A percentile compares a stretch with the other conserved stretches of the same genome.
These are phyloP conservation scores for Plemyria rubiginata DNA, from an alignment of 2,888 invertebrate genomes.

Conservation along the genomic window DNA sequence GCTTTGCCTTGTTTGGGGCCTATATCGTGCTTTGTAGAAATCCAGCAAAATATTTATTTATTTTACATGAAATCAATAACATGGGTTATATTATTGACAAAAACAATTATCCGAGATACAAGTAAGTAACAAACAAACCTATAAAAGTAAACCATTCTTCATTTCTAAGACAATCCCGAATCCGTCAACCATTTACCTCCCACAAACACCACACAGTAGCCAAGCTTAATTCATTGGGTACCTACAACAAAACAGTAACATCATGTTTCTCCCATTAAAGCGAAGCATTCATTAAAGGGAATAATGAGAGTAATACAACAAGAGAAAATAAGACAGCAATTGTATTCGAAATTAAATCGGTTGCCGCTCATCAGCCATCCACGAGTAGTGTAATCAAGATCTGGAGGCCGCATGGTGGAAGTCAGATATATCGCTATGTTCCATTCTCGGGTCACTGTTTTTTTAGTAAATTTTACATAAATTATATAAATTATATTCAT, in stretches of 20 bases:
- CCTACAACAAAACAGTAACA: conserved; percentile 43
- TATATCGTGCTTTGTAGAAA: no score
- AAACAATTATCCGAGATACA: no score
- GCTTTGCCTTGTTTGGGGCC: no score
- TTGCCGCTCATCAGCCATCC: conserved; percentile 64
- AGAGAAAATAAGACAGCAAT: conserved; percentile 58
- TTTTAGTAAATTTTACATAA: background rate
- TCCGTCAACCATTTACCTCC: conserved; percentile 2
- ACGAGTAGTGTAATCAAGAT: conserved; percentile 71
- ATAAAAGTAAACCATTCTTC: no score
- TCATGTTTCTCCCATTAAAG: conserved; percentile 57
- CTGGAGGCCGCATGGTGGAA: conserved; percentile 46
- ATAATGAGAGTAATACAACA: conserved; percentile 60
- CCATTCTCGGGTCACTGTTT: background rate
- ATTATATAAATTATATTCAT: background rate
- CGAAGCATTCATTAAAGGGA: conserved; percentile 63
- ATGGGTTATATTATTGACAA: no score
- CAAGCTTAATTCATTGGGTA: conserved; percentile 3
- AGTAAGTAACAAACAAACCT: no score
- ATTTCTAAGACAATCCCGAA: background rate
- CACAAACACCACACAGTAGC: conserved; percentile 40
- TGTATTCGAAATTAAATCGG: conserved; percentile 69
- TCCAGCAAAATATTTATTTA: no score
- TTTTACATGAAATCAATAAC: no score
- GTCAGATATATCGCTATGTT: conserved; percentile 6